Conservation (phyloP, 2,113 vertebrate genomes). For the Rhagologus leucostigma region DNA sequence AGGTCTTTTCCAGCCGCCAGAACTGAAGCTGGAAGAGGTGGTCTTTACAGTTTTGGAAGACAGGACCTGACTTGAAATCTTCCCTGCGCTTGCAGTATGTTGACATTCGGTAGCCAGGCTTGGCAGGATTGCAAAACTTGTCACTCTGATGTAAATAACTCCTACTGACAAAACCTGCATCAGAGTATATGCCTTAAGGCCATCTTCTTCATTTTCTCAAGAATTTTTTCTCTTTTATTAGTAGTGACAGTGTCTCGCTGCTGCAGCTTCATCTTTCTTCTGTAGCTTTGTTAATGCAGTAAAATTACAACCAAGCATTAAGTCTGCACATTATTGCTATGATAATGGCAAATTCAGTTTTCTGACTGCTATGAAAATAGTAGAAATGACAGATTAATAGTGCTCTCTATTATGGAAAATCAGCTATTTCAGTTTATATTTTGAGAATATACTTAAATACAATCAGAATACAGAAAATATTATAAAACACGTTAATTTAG, state of each 20-base stretch:
- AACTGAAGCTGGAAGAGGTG: neutral
- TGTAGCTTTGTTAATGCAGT: neutral
- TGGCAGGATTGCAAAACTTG: neutral
- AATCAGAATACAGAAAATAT: neutral
- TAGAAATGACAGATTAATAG: neutral
- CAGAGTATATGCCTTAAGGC: neutral
- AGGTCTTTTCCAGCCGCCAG: neutral
- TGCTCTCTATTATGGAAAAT: neutral
- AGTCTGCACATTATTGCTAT: neutral
- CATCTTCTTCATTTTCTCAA: neutral
- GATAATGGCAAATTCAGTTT: neutral
- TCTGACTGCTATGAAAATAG: neutral
- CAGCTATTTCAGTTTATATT: neutral
- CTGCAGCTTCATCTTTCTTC: neutral
- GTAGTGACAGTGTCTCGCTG: neutral
- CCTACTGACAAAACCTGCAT: neutral
- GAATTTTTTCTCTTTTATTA: neutral
- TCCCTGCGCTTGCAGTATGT: rapidly evolving
- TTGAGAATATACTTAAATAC: neutral
- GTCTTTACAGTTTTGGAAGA: neutral
- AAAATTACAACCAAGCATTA: neutral
- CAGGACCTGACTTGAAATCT: neutral
- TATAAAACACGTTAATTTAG: neutral
- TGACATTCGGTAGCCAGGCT: neutral
- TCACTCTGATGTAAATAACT: neutral